Evolutionary conservation across 2,113 vertebrate species (phyloP), one percentile per base, ranked within the genome.

Genomic region (Passer domesticus): DNA sequence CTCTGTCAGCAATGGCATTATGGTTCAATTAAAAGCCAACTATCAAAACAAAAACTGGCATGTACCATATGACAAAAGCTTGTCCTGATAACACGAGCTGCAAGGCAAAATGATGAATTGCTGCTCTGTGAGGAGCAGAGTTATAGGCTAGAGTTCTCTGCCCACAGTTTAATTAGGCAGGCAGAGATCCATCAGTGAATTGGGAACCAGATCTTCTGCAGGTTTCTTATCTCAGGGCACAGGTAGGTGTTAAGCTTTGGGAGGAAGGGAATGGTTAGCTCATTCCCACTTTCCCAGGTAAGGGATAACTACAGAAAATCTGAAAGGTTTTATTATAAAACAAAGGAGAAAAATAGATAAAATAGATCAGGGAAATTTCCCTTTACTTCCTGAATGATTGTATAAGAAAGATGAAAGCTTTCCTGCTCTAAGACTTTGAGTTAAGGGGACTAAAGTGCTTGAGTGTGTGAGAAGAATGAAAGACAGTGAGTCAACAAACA

Each of bases 1-100:
- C 58, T 70, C 20, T 80, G 81, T 77, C 79, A 88, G 43, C 10
- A 9, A 44, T 69, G 76, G 56, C 70, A 81, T 88, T 73, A 89
- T 50, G 60, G 46, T 77, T 96, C 94, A 95, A 89, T 95, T 96
- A 91, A 70, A 87, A 96, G 24, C 62, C 73, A 93, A 64, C 83
- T 82, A 67, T 77, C 60, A 66, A 95, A 95, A 92, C 68, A 94
- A 72, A 94, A 90, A 13, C 68, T 92, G 92, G 35, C 67, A 52
- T 53, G 68, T 83, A 44, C 31, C 72, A 80, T 88, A 87, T 63
- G 87, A 74, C 39, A 77, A 86, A 95, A 81, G 53, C 83, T 90
- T 83, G 52, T 92, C 64, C 60, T 90, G 56, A 56, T 70, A 94
- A 41, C 39, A 27, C 0, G 3, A 81, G 49, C 47, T 70, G 21